Evolutionary conservation across 2,797 vertebrate genomes (phyloP).

Genomic region (Nothura maculosa): DNA sequence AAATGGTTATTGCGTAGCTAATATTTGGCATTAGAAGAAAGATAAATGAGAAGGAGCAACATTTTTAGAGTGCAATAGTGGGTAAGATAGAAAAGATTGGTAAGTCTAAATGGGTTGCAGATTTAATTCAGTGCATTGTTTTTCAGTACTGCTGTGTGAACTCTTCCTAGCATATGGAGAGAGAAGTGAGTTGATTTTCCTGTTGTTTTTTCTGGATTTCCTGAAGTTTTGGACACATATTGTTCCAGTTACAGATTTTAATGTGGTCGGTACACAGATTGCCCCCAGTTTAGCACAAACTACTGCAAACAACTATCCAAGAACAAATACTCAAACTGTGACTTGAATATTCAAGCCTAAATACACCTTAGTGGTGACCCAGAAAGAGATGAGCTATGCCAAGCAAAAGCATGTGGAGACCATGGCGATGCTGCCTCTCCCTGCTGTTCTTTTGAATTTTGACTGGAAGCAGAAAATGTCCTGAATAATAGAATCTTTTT

Average conservation of each 20-base stretch:
- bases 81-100: not conserved
- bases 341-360: slow-evolving; percentile 42
- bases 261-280: not conserved
- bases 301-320: not conserved
- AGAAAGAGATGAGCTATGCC: not conserved
- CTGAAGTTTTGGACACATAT: not conserved
- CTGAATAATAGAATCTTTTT: not conserved
- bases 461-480: slow-evolving; percentile 13
- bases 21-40: not conserved
- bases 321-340: slow-evolving; percentile 9
- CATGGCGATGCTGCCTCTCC: slow-evolving; percentile 7
- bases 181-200: not conserved
- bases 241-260: slow-evolving; percentile 25
- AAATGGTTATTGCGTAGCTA: not conserved
- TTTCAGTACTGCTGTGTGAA: not conserved
- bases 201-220: slow-evolving; percentile 9
- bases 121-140: not conserved
- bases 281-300: not conserved
- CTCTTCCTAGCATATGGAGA: not conserved
- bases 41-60: not conserved
- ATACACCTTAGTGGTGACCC: not conserved
- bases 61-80: not conserved
- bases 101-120: not conserved
- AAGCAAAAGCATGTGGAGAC: slow-evolving; percentile 18
- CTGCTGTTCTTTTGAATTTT: slow-evolving; percentile 44